Evolutionary conservation across 2,113 vertebrate genomes (phyloP).

Genomic region (Neolamprologus fasciatus): DNA sequence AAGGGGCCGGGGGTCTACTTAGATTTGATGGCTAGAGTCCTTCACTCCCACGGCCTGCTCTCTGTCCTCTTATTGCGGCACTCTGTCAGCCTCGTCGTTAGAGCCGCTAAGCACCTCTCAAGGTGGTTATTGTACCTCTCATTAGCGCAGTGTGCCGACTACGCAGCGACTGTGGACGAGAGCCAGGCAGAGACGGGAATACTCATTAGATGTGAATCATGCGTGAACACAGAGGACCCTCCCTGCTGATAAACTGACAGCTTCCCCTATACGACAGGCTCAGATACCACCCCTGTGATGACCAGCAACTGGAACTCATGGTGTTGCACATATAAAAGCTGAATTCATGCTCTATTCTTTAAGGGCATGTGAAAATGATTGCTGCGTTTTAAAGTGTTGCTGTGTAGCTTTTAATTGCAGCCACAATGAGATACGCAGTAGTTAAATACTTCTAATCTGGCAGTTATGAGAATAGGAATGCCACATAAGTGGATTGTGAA

Average conservation of each 20-base stretch:
- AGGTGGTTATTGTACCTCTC: slow-evolving; percentile 19
- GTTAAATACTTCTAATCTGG: slow-evolving; percentile 41
- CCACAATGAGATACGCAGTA: slow-evolving; percentile 7
- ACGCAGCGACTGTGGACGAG: not conserved
- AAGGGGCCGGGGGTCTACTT: slow-evolving; percentile 1
- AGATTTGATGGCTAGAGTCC: slow-evolving; percentile 14
- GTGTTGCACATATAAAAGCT: slow-evolving; percentile 25
- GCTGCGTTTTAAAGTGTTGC: slow-evolving; percentile 49
- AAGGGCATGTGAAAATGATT: slow-evolving; percentile 54
- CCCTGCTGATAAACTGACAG: slow-evolving; percentile 65
- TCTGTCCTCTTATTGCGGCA: not conserved
- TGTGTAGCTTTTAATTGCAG: slow-evolving; percentile 20
- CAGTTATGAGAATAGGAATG: slow-evolving; percentile 12
- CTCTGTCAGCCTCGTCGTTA: slow-evolving; percentile 6
- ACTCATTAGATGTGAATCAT: slow-evolving; percentile 25
- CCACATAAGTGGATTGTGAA: not conserved
- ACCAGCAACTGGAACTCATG: slow-evolving; percentile 45
- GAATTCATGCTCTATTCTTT: slow-evolving; percentile 1
- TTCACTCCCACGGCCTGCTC: not conserved
- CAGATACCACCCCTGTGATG: slow-evolving; percentile 12
- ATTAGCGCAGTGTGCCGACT: not conserved
- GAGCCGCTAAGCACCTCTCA: slow-evolving; percentile 22
- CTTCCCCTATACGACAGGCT: not conserved
- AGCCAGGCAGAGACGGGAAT: not conserved
- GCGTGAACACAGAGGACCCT: not conserved